phyloP scores from a whole-genome alignment of 2,888 invertebrate genomes.

The Acanthoscelides obtectus region DNA sequence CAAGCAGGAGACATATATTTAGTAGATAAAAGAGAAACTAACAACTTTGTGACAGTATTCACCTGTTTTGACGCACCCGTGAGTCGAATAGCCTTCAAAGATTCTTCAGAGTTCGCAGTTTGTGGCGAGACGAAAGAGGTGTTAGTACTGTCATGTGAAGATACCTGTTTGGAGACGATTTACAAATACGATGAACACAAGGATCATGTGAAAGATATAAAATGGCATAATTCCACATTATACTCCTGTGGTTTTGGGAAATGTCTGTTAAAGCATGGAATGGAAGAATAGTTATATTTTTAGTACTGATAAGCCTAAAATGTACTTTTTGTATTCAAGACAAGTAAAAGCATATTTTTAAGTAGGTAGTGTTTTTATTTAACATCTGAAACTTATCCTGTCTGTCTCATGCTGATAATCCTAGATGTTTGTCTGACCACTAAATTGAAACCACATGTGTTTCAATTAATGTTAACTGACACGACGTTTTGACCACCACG shows the following conservation, averaged over 20 bases:
- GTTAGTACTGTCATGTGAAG: conserved; percentile 45
- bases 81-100: conserved; percentile 45
- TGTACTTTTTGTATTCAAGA: background rate
- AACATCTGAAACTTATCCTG: too few species aligned
- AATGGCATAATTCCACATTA: conserved; percentile 51
- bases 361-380: background rate
- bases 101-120: conserved; percentile 46
- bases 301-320: background rate
- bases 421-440: too few species aligned
- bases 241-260: conserved; percentile 59
- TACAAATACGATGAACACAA: conserved; percentile 49
- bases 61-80: conserved; percentile 40
- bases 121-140: conserved; percentile 49
- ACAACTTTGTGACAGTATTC: conserved; percentile 37
- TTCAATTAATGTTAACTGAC: too few species aligned
- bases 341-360: background rate
- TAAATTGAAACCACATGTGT: too few species aligned
- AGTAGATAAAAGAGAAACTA: conserved; percentile 50
- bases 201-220: conserved; percentile 54
- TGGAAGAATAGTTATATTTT: background rate
- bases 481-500: too few species aligned
- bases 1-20: conserved; percentile 51
- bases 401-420: too few species aligned
- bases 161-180: conserved; percentile 37
- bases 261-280: background rate